Evolutionary conservation across 2,797 vertebrate genomes (phyloP), one percentile per base, ranked within the genome.

Genomic region (Typhlichthys eigenmanni): DNA sequence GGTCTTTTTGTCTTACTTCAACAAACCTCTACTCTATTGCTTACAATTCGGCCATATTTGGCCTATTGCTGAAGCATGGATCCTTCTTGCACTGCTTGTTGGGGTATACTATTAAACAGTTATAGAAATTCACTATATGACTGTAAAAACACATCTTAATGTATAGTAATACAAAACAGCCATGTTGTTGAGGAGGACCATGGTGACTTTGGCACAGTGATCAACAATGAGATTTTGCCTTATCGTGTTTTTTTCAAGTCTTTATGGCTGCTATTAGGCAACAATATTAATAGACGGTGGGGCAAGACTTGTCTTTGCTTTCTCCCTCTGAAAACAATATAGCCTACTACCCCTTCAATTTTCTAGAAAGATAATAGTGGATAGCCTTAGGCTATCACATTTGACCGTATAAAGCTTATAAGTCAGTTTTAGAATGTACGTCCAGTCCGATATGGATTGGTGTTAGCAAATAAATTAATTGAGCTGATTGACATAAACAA

Each of bases 271-370:
- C 60, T 79, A 71, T 24, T 75, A 66, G 8, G 47, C 49, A 29
- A 50, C 74, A 29, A 29, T 29, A 85, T 86, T 85, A 82, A 82
- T 85, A 85, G 85, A 82, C 78, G 74, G 72, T 80, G 71, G 79
- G 71, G 74, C 58, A 62, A 63, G 54, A 66, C 70, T 43, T 9
- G 68, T 68, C 74, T 64, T 58, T 47, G 11, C 16, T 38, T 64
- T 65, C 34, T 11, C 62, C 54, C 68, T 82, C 74, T 68, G 68
- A 77, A 78, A 68, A 68, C 68, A 67, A 77, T 47, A 66, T 60
- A 63, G 24, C 24, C 69, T 65, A 55, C 63, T 79, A 46, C 17
- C 8, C 10, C 34, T n/a, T 29, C 32, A 43, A 6, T 16, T 5
- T 17, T 49, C 50, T 43, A 29, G n/a, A 43, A 47, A 24, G 19